Base-by-base conservation (phyloP, 2,888 invertebrate genomes). In the Limenitis arthemis region DNA sequence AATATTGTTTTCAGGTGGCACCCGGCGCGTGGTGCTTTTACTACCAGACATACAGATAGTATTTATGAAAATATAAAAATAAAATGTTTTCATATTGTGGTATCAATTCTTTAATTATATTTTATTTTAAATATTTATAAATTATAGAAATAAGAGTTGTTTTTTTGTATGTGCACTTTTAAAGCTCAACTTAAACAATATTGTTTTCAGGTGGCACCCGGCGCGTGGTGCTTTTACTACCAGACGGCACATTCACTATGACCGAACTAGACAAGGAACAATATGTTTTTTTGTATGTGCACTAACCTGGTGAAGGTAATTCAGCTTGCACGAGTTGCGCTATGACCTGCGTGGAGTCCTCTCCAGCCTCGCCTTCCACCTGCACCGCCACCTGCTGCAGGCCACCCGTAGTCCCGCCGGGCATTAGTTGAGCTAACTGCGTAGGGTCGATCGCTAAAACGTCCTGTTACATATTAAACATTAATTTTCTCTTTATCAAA, bases 191-290 rank as follows among this genome's bases (percentile, higher is more conserved):
- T n/a, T n/a, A n/a, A n/a, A n/a, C n/a, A n/a, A n/a, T n/a, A n/a
- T n/a, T 20, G 20, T 20, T 44, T 29, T 0, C 70, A 94, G 94
- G 94, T 73, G 94, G 94, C 51, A 94, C 94, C 20, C 88, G 94
- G 66, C 90, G 94, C 73, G 94, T 95, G 20, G 94, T 95, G 6
- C 86, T 95, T n/a, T 84, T 94, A 67, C 81, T 95, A 63, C 94
- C 94, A 7, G 94, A 95, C 72, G 95, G 95, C 58, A 94, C 93
- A 68, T 88, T 94, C 55, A 94, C 95, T 87, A 93, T 94, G 90
- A 95, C 95, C 6, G 94, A 95, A 77, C 91, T 95, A 56, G 93
- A 94, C 64, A 94, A 93, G 66, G 94, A 95, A 68, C 95, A 95
- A 70, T 95, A 92, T 64, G 92, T n/a, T 20, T 20, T 20, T 20